Evolutionary conservation across 2,113 vertebrate species (phyloP).

Genomic region (Edolisoma coerulescens): DNA sequence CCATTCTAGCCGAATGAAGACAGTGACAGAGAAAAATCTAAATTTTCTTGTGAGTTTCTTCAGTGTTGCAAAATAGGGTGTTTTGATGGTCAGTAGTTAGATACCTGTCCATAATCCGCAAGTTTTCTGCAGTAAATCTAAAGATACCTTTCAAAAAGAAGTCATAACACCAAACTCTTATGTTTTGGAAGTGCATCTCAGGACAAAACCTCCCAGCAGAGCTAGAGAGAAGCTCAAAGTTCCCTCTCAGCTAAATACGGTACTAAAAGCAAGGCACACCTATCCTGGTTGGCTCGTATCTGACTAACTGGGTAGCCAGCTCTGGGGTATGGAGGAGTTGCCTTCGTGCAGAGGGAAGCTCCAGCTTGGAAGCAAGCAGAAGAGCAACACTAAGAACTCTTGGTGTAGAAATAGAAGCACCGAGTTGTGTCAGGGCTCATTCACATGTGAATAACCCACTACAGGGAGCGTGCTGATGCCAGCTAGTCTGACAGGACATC

Average conservation of each 20-base stretch:
- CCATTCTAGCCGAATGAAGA: background rate
- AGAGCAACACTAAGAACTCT: background rate
- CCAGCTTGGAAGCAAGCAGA: background rate
- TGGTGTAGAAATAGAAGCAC: background rate
- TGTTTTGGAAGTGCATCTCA: background rate
- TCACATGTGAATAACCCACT: background rate
- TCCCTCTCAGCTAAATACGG: background rate
- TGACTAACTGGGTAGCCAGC: background rate
- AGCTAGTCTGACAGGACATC: background rate
- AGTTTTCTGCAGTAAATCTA: background rate
- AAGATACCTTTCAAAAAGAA: background rate
- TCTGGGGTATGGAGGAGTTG: background rate
- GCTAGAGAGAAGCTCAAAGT: background rate
- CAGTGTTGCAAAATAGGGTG: background rate
- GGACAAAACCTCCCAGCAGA: background rate
- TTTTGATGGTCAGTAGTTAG: background rate
- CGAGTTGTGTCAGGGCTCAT: background rate
- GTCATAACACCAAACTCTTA: background rate
- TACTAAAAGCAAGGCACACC: background rate
- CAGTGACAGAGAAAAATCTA: background rate
- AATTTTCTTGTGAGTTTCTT: background rate
- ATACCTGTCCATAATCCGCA: background rate
- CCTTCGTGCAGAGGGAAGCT: background rate
- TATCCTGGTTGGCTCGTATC: background rate
- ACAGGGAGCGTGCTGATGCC: rapidly evolving